phyloP scores from a whole-genome alignment of 2,113 vertebrate species.

The Salvelinus sp. region DNA sequence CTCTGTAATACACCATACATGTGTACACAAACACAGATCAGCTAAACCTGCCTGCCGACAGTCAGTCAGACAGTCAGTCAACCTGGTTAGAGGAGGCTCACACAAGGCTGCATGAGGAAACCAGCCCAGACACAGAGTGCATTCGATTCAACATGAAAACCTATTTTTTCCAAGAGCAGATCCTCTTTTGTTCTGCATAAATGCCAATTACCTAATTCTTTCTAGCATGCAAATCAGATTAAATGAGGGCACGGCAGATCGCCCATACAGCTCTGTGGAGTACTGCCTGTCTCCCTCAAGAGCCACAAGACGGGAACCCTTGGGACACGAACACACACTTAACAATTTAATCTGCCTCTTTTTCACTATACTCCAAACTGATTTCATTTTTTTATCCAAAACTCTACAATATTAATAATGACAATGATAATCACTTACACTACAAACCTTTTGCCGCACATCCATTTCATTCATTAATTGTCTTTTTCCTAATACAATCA shows the following conservation, averaged over 20 bases:
- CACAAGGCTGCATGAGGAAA: constrained; percentile 54
- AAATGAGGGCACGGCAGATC: constrained; percentile 87
- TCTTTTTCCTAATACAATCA: background rate
- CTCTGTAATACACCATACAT: constrained; percentile 11
- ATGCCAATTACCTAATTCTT: constrained; percentile 95
- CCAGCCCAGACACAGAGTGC: constrained; percentile 84
- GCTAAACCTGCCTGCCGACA: constrained; percentile 20
- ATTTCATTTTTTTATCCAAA: constrained; percentile 14
- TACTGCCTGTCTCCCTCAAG: constrained; percentile 22
- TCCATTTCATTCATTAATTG: background rate
- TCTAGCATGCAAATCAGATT: constrained; percentile 94
- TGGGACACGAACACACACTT: constrained; percentile 74
- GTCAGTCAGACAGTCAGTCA: constrained; percentile 35
- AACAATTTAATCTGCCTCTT: constrained; percentile 78
- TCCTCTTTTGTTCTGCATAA: constrained; percentile 96
- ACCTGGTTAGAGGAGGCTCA: constrained; percentile 10
- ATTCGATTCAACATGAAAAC: constrained; percentile 88
- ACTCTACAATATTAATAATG: constrained; percentile 20
- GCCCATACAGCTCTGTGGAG: constrained; percentile 77
- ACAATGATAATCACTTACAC: constrained; percentile 26
- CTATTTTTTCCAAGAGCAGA: constrained; percentile 89
- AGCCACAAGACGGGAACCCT: constrained; percentile 60
- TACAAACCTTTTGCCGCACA: constrained; percentile 18
- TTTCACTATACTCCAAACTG: constrained; percentile 57
- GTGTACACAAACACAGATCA: constrained; percentile 35